These are phyloP conservation scores for Steromphala cineraria DNA, from an alignment of 2,888 invertebrate species.

Conservation along the genomic window DNA sequence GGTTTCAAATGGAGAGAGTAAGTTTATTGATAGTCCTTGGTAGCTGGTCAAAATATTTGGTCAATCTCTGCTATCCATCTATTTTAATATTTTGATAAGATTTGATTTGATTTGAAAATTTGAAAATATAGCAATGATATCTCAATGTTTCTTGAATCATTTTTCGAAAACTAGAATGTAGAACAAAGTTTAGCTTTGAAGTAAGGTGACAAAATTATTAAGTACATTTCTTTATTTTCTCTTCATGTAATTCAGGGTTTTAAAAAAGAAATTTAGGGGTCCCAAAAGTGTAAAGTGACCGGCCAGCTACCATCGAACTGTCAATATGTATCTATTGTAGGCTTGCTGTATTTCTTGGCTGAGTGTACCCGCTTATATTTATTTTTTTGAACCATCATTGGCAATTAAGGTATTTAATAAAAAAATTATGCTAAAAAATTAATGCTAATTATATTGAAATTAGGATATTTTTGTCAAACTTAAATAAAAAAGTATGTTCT, in stretches of 20 bases:
- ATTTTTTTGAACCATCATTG: too few species aligned
- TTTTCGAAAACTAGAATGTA: too few species aligned
- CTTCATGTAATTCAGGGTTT: too few species aligned
- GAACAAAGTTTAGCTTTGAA: too few species aligned
- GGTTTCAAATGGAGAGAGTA: slow-evolving; percentile 64
- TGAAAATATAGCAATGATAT: too few species aligned
- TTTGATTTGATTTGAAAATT: too few species aligned
- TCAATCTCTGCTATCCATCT: background rate
- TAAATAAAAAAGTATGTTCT: background rate
- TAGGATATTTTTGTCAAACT: background rate
- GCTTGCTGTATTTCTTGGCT: background rate
- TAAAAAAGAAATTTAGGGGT: too few species aligned
- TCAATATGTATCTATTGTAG: background rate
- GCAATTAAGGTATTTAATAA: background rate
- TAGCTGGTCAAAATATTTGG: background rate
- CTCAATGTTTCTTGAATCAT: too few species aligned
- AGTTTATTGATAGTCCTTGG: slow-evolving; percentile 34
- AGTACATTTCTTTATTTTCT: too few species aligned
- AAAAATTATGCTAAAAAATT: background rate
- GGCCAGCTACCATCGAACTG: background rate
- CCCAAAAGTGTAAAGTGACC: too few species aligned
- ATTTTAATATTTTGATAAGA: too few species aligned
- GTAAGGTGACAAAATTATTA: too few species aligned
- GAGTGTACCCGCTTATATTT: background rate
- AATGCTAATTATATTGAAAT: background rate